Evolutionary conservation across 2,888 invertebrate species (phyloP), one percentile per base, ranked within the genome.

Genomic region (Acanthosoma haemorrhoidale): DNA sequence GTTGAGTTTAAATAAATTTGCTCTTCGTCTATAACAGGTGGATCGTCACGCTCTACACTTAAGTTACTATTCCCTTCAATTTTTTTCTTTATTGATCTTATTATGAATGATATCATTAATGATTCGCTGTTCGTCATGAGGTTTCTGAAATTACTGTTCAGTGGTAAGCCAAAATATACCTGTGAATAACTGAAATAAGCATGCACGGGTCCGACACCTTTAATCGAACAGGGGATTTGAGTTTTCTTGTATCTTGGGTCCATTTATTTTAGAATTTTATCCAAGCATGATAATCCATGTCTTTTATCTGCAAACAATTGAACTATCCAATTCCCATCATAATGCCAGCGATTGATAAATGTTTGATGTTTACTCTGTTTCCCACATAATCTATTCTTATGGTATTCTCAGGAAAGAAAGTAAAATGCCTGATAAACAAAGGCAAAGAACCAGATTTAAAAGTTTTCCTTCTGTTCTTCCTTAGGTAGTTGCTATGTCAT

Each of bases 191-290:
- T 96, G 95, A 18, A 96, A 86, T 70, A 99, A 0, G 96, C 92
- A 81, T 95, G 89, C 85, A 98, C 92, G 5, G 98, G 97, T n/a
- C 97, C 98, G 41, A 97, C 91, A 15, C 97, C 96, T 57, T 94
- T 92, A 36, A 99, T 84, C 63, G 99, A 84, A 72, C 90, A 90
- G 0, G 94, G 94, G 66, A 98, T 83, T 79, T 99, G 98, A 79
- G 94, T 92, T 73, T 91, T 89, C 78, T 92, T 75, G 99, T 95
- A 80, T 99, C 98, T 36, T 89, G 87, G 4, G 94, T 80, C 99
- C 99, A 99, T 79, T 97, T n/a, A n/a, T n/a, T n/a, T n/a, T n/a
- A n/a, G n/a, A n/a, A n/a, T n/a, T n/a, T n/a, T n/a, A n/a, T n/a
- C n/a, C n/a, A n/a, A n/a, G n/a, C n/a, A n/a, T n/a, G n/a, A n/a